Evolutionary conservation across 2,113 vertebrate species (phyloP).

Genomic region (Macroglossus sobrinus): DNA sequence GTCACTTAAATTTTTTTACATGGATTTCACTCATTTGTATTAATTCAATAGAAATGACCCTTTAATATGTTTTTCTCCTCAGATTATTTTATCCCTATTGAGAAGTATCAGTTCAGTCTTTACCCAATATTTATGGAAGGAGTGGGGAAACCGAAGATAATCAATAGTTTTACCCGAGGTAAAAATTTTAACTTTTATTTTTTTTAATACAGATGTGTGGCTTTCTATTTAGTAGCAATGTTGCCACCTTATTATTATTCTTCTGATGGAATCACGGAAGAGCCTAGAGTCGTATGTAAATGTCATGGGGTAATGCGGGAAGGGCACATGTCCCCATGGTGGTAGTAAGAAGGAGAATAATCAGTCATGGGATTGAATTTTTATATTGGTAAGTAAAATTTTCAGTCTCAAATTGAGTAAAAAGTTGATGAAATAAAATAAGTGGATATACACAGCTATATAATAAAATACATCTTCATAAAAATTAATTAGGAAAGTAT

Average conservation of each 20-base stretch:
- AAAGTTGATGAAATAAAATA: neutral
- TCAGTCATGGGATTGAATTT: neutral
- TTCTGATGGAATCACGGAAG: neutral
- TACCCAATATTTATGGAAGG: constrained; percentile 91
- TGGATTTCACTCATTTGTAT: neutral
- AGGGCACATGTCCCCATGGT: neutral
- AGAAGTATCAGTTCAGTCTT: constrained; percentile 89
- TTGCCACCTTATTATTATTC: neutral
- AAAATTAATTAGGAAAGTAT: neutral
- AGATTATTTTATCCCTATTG: constrained; percentile 92
- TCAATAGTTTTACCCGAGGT: constrained; percentile 84
- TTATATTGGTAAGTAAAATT: neutral
- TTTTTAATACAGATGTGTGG: neutral
- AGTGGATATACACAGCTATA: neutral
- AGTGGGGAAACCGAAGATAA: constrained; percentile 85
- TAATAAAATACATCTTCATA: neutral
- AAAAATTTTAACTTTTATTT: constrained; percentile 45
- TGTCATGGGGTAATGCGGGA: neutral
- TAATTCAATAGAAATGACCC: neutral
- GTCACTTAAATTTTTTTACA: neutral
- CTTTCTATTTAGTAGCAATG: neutral
- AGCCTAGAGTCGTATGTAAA: neutral
- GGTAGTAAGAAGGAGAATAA: neutral
- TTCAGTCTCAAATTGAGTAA: neutral
- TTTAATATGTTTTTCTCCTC: constrained; percentile 62